Percentiles rank a stretch among this genome's conserved stretches.
These are phyloP conservation scores for Achroia grisella DNA, from an alignment of 1,140 invertebrate genomes.

Conservation along the genomic window DNA sequence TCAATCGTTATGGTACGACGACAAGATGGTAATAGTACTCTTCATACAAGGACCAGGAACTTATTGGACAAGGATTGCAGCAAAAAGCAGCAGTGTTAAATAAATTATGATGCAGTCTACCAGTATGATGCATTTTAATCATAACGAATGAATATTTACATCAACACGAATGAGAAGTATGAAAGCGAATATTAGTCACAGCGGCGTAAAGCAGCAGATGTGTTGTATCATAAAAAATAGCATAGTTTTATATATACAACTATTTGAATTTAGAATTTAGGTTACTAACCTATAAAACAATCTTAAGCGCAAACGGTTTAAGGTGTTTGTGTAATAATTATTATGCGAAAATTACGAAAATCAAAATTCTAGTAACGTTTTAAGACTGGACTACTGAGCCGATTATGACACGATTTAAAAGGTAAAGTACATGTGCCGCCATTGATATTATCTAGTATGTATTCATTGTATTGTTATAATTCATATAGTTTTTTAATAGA, in stretches of 20 bases:
- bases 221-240: no score
- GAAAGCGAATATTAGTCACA: neutral
- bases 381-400: no score
- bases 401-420: no score
- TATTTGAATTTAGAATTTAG: neutral
- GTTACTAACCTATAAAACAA: neutral
- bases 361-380: no score
- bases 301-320: no score
- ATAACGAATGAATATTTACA: neutral
- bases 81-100: slow-evolving; percentile 31
- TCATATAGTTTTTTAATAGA: no score
- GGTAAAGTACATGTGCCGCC: no score
- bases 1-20: no score
- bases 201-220: neutral
- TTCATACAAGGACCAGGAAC: slow-evolving; percentile 50
- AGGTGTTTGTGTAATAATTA: no score
- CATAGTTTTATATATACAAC: neutral
- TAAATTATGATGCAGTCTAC: slow-evolving; percentile 30
- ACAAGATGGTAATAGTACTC: slow-evolving; percentile 10
- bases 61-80: slow-evolving; percentile 57
- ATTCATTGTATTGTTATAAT: no score
- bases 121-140: slow-evolving; percentile 6
- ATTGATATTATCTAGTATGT: no score
- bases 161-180: neutral
- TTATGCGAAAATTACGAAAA: no score